Conservation (phyloP, 92 coral and sea anemone species). For the Parazoanthus atlanticus region DNA sequence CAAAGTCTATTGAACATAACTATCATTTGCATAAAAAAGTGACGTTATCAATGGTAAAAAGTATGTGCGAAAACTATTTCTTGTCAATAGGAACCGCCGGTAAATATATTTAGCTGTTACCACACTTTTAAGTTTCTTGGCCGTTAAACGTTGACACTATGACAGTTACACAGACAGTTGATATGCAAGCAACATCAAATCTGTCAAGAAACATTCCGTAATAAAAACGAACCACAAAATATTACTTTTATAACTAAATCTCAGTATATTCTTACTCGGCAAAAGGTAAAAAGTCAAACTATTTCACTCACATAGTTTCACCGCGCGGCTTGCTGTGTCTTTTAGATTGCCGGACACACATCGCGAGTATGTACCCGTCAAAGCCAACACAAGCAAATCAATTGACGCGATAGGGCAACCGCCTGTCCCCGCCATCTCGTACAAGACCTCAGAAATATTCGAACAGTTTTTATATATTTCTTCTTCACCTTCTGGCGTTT, state of each 20-base stretch:
- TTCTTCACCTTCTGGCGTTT: not conserved
- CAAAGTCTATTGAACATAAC: not conserved
- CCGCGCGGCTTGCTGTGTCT: constrained; percentile 14
- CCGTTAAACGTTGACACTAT: not conserved
- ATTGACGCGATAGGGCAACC: constrained; percentile 2
- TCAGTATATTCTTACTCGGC: not conserved
- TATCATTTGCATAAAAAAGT: too few species aligned
- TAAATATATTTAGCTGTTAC: not conserved
- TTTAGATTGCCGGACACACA: constrained; percentile 3
- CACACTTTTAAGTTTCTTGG: not conserved
- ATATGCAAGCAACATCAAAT: not conserved
- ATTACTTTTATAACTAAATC: not conserved
- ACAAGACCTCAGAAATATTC: not conserved
- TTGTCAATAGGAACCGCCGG: not conserved
- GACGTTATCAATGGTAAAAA: not conserved
- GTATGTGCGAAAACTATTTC: too few species aligned
- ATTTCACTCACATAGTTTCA: constrained; percentile 27
- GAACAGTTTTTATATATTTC: not conserved
- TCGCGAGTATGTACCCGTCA: constrained; percentile 8
- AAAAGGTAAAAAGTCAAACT: not conserved
- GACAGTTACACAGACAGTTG: too few species aligned
- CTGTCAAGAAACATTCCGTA: not conserved
- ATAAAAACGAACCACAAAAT: too few species aligned
- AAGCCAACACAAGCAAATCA: constrained; percentile 32
- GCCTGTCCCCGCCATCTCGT: constrained; percentile 26